Base-by-base conservation (phyloP, 2,797 vertebrate species). In the Sarcoramphus papa region DNA sequence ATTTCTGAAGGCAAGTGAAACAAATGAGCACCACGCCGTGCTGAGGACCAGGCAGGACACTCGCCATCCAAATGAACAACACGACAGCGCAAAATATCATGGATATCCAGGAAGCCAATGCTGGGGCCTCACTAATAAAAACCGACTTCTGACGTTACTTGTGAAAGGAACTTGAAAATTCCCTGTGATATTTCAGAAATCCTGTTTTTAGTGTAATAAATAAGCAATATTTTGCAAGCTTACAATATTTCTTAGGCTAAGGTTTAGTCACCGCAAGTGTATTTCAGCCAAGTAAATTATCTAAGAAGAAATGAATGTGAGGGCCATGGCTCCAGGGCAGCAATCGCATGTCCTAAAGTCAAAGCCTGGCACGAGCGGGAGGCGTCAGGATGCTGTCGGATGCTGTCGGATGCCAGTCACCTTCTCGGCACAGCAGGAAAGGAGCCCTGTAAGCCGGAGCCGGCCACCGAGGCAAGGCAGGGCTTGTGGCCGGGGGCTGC, bases 21-120 rank as follows among this genome's bases (percentile, higher is more conserved):
- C 25, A 19, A 16, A 9, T 2, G 59, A 60, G 59, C 67, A 12
- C n/a, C 10, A 2, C 0, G 3, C 17, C 2, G 1, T 13, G 40
- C 35, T 8, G 70, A 28, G 33, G 51, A 63, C 19, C 54, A 8
- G 45, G 50, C 25, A n/a, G 63, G 50, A 35, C 14, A 3, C 25
- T 57, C 10, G 0, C n/a, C 37, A 4, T 37, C 40, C 51, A 9
- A 28, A 8, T 1, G n/a, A 78, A 6, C 23, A 45, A 9, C 35
- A 5, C 3, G 4, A 20, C 45, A 13, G 17, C 20, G 4, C 23
- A 2, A 35, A 60, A 35, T 35, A n/a, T 20, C 4, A 3, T 0
- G 2, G 47, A 5, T 12, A 14, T 14, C 50, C 56, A 12, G 74
- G 40, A 14, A 28, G 11, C 4, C 53, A 4, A 10, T 8, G 69